Evolutionary conservation across 2,113 vertebrate genomes (phyloP).

Genomic region (Tachysurus vachellii): DNA sequence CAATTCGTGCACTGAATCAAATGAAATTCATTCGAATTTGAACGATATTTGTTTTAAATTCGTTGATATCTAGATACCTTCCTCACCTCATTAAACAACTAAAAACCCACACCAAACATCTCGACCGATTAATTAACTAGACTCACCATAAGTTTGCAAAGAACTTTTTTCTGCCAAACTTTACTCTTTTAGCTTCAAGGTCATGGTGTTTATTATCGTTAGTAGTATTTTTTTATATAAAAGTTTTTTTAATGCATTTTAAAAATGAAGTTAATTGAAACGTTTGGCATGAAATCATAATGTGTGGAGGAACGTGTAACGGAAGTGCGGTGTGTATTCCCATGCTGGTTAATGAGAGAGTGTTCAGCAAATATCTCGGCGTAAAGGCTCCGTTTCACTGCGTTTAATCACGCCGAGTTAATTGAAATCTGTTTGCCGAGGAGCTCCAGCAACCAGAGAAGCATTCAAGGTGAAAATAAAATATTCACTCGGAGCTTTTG

Average conservation of each 20-base stretch:
- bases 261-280: conserved; percentile 3
- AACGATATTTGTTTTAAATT: too few species aligned
- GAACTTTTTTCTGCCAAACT: background rate
- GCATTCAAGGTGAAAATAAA: conserved; percentile 45
- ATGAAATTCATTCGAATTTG: background rate
- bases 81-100: background rate
- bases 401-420: conserved; percentile 44
- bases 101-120: background rate
- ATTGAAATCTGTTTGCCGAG: conserved; percentile 48
- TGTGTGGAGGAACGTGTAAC: background rate
- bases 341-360: conserved; percentile 12
- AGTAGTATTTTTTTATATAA: background rate
- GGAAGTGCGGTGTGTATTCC: background rate
- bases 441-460: conserved; percentile 9
- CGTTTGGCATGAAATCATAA: background rate
- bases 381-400: conserved; percentile 12
- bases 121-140: background rate
- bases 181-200: background rate
- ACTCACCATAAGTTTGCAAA: background rate
- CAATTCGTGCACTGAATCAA: background rate
- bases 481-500: conserved; percentile 23
- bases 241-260: conserved; percentile 1
- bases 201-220: too few species aligned
- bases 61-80: background rate
- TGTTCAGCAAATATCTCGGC: conserved; percentile 23